Percentiles rank a stretch among this genome's conserved stretches.
phyloP scores from a whole-genome alignment of 2,113 vertebrate genomes.

The Mola mola region DNA sequence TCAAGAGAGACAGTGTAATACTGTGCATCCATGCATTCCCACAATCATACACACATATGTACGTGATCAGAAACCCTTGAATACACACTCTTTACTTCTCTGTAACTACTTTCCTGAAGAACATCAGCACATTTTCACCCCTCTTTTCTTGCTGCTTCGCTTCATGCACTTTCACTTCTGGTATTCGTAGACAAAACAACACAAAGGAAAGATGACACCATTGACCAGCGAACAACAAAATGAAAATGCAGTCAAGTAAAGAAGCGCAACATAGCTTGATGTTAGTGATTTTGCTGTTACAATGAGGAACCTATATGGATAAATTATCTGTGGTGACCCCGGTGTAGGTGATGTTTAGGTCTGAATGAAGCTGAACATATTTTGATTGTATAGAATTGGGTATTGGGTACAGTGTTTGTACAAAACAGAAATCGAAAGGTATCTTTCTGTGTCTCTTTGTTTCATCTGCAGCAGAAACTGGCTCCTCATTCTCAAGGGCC shows the following conservation, averaged over 20 bases:
- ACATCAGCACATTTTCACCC: constrained; percentile 37
- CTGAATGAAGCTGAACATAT: constrained; percentile 1
- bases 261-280: not conserved
- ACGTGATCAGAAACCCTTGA: constrained; percentile 54
- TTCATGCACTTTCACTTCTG: constrained; percentile 40
- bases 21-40: constrained; percentile 52
- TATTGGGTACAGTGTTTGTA: not conserved
- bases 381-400: not conserved
- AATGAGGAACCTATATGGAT: constrained; percentile 7
- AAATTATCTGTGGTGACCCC: constrained; percentile 20
- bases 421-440: not conserved
- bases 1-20: constrained; percentile 42
- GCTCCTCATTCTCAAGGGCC: constrained; percentile 13
- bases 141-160: constrained; percentile 40
- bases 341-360: too few relatives aligned
- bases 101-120: constrained; percentile 39
- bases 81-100: constrained; percentile 44
- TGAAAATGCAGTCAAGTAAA: constrained; percentile 32
- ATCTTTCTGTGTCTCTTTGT: not conserved
- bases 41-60: constrained; percentile 34
- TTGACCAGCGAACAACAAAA: constrained; percentile 46
- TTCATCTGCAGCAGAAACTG: not conserved
- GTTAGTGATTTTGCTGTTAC: constrained; percentile 23
- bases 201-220: constrained; percentile 43
- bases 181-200: constrained; percentile 24